Evolutionary conservation across 2,113 vertebrate species (phyloP).

Genomic region (Sinocyclocheilus anshuiensis): DNA sequence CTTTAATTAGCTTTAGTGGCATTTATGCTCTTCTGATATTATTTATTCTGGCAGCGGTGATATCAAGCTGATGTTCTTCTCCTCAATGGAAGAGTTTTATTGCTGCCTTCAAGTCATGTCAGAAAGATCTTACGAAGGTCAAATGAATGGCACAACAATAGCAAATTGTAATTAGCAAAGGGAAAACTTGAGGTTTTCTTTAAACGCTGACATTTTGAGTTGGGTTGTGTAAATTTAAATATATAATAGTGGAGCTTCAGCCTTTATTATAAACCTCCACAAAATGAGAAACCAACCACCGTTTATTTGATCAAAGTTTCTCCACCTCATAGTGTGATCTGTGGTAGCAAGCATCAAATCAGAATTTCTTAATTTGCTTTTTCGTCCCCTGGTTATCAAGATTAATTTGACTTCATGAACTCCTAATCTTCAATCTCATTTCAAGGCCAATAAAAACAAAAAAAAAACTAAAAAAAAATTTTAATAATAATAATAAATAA

Average conservation of each 20-base stretch:
- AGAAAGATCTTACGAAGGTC: not conserved
- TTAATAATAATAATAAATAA: no score
- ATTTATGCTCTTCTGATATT: not conserved
- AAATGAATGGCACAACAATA: not conserved
- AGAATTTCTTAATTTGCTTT: conserved; percentile 27
- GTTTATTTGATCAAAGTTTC: not conserved
- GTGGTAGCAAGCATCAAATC: not conserved
- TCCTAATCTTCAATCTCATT: conserved; percentile 22
- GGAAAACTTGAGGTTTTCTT: not conserved
- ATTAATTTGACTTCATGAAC: conserved; percentile 8
- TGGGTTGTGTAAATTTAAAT: no score
- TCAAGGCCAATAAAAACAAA: not conserved
- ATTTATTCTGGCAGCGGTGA: not conserved
- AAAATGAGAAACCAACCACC: not conserved
- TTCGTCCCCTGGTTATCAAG: not conserved
- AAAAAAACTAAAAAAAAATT: not conserved
- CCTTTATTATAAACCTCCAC: not conserved
- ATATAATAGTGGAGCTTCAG: not conserved
- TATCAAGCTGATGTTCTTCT: conserved; percentile 4
- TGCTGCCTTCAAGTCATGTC: not conserved
- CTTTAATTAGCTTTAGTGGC: not conserved
- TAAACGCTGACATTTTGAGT: not conserved
- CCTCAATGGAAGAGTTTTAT: not conserved
- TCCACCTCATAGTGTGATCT: not conserved
- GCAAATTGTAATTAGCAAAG: not conserved